Base-by-base conservation (phyloP, 1,140 invertebrate genomes). In the Rhagoletis pomonella region DNA sequence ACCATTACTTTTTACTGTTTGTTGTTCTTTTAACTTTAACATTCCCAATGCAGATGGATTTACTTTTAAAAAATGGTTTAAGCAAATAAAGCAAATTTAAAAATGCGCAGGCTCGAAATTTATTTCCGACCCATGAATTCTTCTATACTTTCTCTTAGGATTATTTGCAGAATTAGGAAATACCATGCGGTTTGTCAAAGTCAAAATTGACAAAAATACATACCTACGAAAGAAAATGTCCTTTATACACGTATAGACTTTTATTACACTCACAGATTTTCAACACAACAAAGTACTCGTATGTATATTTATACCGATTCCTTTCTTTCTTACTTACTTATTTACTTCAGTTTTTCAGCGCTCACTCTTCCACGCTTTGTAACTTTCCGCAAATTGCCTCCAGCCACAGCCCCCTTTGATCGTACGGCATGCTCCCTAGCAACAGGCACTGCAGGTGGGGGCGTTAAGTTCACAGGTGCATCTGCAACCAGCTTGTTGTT, bases 251-350 rank as follows among this genome's bases (percentile, higher is more conserved):
- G 2, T n/a, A 14, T n/a, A 62, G 6, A 50, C 3, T 73, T 73
- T 73, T 73, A 73, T 44, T 73, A 47, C 69, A 73, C 14, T 73
- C 14, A 50, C 44, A 73, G 47, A 73, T 17, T 73, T 73, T 73
- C 5, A 19, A 47, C 50, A 81, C 29, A 29, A 29, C 29, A 29
- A 29, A 29, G 29, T 29, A 29, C 29, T 29, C 29, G 29, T 29
- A 29, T 29, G 29, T 29, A 29, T 29, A 29, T 29, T 29, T 29
- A 29, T 29, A 29, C 29, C 29, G 29, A 29, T 29, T 29, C 29
- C 29, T 29, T 29, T 29, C 29, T 62, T 14, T 4, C n/a, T 62
- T 62, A 62, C 4, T 62, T 67, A 67, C 10, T 19, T 67, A 39
- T 29, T 4, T 29, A 39, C 64, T 67, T 29, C 39, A 39, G 64